Conservation (phyloP, 2,113 vertebrate genomes). For the Alaudala cheleensis region DNA sequence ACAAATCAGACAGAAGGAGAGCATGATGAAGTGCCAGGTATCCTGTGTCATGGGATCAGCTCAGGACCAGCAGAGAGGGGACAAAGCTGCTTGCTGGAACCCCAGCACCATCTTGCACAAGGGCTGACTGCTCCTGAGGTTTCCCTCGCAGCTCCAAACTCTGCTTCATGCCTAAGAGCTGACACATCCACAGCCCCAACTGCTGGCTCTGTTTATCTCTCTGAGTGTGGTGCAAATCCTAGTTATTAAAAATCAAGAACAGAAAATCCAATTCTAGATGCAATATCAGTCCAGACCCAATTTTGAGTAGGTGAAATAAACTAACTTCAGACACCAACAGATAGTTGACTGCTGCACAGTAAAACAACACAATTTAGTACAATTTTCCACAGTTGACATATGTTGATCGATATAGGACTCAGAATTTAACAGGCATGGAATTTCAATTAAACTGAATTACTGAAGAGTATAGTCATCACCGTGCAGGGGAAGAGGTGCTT, state of each 20-base stretch:
- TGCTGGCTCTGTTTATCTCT: constrained; percentile 27
- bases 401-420: constrained; percentile 73
- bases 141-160: not conserved
- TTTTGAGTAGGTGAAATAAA: constrained; percentile 61
- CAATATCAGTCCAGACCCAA: constrained; percentile 36
- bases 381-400: constrained; percentile 75
- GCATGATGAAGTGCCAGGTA: not conserved
- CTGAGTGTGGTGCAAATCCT: constrained; percentile 21
- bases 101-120: not conserved
- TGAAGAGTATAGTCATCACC: constrained; percentile 50
- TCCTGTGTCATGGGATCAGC: not conserved
- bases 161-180: not conserved
- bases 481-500: constrained; percentile 33
- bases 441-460: constrained; percentile 76
- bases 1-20: too few species aligned
- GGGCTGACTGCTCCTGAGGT: not conserved
- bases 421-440: constrained; percentile 73
- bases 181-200: not conserved
- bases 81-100: not conserved
- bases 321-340: constrained; percentile 61
- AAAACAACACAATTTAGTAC: constrained; percentile 69
- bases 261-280: constrained; percentile 67
- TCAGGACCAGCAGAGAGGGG: not conserved
- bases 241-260: constrained; percentile 60
- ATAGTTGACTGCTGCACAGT: constrained; percentile 66